Percentiles rank a stretch among this genome's conserved stretches.
Evolutionary conservation across 2,797 vertebrate genomes (phyloP).

Genomic region (Siniperca undulata): DNA sequence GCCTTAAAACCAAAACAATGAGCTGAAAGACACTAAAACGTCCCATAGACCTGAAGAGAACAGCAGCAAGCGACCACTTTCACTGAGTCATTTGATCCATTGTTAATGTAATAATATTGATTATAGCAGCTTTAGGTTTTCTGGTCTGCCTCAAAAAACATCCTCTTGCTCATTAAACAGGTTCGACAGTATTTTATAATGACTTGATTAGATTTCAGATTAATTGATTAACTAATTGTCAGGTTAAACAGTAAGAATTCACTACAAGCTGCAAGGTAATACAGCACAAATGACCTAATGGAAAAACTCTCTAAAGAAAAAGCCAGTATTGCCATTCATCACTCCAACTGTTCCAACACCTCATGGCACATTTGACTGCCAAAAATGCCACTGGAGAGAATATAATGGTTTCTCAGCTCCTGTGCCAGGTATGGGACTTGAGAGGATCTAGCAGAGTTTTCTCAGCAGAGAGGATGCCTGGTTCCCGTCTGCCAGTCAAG

Average conservation of each 20-base stretch:
- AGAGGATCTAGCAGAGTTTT: slow-evolving; percentile 22
- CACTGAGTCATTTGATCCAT: not conserved
- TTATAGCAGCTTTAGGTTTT: not conserved
- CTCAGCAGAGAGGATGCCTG: slow-evolving; percentile 15
- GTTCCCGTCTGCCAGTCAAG: slow-evolving; percentile 5
- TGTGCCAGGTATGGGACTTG: slow-evolving; percentile 36
- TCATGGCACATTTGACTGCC: slow-evolving; percentile 27
- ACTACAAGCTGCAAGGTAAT: not conserved
- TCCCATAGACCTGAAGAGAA: not conserved
- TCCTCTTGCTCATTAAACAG: not conserved
- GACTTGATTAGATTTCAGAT: not conserved
- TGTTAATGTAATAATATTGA: not conserved
- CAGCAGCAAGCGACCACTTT: not conserved
- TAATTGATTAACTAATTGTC: not conserved
- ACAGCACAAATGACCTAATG: slow-evolving; percentile 20
- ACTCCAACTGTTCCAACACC: slow-evolving; percentile 25
- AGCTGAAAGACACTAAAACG: not conserved
- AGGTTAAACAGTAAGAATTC: slow-evolving; percentile 4
- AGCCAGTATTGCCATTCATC: slow-evolving; percentile 25
- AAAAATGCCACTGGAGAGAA: slow-evolving; percentile 34
- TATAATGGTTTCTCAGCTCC: slow-evolving; percentile 29
- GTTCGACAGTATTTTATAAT: not conserved
- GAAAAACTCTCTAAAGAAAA: slow-evolving; percentile 30
- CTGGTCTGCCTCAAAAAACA: not conserved
- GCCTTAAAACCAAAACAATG: not conserved